These are phyloP conservation scores for Sylvilagus bachmani DNA, from an alignment of 2,113 vertebrate genomes.

Conservation along the genomic window DNA sequence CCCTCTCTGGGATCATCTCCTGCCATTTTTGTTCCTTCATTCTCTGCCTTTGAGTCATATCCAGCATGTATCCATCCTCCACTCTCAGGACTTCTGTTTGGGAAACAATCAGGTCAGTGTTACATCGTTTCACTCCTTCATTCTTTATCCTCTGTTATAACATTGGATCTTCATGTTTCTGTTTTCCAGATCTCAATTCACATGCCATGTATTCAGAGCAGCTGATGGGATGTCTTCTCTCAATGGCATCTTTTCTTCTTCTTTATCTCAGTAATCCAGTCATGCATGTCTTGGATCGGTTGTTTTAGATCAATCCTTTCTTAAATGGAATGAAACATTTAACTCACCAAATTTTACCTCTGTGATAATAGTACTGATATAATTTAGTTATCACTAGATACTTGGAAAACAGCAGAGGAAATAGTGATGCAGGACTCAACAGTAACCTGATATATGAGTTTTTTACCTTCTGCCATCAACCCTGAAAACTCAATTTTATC, in stretches of 20 bases:
- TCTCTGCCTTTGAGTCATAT: neutral
- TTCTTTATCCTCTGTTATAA: neutral
- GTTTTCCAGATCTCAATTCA: neutral
- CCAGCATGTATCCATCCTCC: neutral
- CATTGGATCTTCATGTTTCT: neutral
- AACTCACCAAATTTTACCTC: neutral
- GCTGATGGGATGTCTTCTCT: neutral
- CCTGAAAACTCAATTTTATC: neutral
- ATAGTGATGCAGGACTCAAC: neutral
- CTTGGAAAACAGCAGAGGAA: neutral
- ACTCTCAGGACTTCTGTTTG: neutral
- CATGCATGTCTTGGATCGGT: neutral
- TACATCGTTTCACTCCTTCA: neutral
- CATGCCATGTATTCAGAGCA: neutral
- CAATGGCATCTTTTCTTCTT: neutral
- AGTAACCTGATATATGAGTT: neutral
- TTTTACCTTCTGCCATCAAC: neutral
- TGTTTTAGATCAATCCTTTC: neutral
- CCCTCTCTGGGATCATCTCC: neutral
- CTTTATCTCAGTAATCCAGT: constrained; percentile 48
- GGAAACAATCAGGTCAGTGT: neutral
- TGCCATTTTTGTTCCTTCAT: neutral
- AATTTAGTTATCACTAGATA: neutral
- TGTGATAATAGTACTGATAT: neutral
- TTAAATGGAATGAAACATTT: constrained; percentile 7